phyloP scores from a whole-genome alignment of 1,140 invertebrate species.

The Scylla paramamosain region DNA sequence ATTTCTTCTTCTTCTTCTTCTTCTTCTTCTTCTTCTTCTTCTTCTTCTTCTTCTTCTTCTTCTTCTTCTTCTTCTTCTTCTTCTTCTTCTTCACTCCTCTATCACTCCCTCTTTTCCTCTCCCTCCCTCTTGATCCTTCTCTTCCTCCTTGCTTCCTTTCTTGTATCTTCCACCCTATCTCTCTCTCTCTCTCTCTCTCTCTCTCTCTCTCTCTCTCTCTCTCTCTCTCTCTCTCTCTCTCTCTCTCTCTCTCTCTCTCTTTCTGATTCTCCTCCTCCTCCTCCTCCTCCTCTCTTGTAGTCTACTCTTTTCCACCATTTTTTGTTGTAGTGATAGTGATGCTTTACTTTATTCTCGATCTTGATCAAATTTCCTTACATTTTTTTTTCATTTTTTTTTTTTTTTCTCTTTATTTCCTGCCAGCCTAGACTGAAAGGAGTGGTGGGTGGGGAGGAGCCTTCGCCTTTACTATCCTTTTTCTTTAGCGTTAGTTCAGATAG shows the following conservation, averaged over 20 bases:
- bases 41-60: not conserved
- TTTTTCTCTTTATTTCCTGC: too few relatives aligned
- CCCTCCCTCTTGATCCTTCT: not conserved
- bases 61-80: not conserved
- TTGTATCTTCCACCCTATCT: not conserved
- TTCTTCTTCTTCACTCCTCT: not conserved
- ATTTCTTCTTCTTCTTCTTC: not conserved
- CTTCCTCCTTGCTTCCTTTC: not conserved
- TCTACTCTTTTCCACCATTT: too few relatives aligned
- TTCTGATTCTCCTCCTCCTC: too few relatives aligned
- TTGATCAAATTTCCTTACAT: too few relatives aligned
- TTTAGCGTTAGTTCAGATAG: too few relatives aligned
- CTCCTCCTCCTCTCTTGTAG: too few relatives aligned
- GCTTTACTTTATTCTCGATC: too few relatives aligned
- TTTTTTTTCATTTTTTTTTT: too few relatives aligned
- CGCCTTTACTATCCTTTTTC: too few relatives aligned
- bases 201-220: not conserved
- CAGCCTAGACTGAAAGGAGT: too few relatives aligned
- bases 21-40: not conserved
- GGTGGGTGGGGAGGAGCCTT: too few relatives aligned
- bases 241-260: not conserved
- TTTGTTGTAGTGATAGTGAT: too few relatives aligned
- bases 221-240: not conserved
- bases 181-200: not conserved
- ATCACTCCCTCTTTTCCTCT: not conserved